Percentiles rank a stretch among this genome's conserved stretches.
Conservation (phyloP, 2,888 invertebrate species). For the Lochmaea crataegi region DNA sequence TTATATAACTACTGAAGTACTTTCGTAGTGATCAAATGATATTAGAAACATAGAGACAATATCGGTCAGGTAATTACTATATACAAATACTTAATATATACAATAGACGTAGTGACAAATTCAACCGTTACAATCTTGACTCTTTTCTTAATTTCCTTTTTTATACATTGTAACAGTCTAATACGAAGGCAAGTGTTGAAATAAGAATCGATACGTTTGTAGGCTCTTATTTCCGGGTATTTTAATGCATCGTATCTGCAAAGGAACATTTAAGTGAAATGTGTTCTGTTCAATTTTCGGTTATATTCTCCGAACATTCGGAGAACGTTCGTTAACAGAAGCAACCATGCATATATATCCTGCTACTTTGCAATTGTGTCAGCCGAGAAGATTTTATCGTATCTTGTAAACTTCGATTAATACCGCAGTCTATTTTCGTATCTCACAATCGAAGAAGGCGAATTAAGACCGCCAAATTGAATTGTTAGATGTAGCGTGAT, state of each 20-base stretch:
- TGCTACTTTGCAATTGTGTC: conserved; percentile 37
- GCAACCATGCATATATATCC: conserved; percentile 36
- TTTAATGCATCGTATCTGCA: conserved; percentile 33
- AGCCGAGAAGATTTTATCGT: conserved; percentile 35
- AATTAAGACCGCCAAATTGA: conserved; percentile 40
- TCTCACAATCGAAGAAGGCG: conserved; percentile 38
- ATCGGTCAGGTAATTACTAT: too few species aligned
- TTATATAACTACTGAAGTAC: too few species aligned
- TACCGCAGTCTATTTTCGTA: conserved; percentile 37
- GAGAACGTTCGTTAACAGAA: conserved; percentile 37
- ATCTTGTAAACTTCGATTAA: conserved; percentile 40
- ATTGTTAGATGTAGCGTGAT: conserved; percentile 36
- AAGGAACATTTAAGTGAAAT: conserved; percentile 36
- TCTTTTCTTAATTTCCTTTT: not conserved
- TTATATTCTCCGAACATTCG: conserved; percentile 27
- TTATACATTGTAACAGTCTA: not conserved
- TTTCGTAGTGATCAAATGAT: too few species aligned
- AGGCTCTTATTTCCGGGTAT: conserved; percentile 30
- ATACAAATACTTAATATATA: too few species aligned
- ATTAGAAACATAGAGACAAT: too few species aligned
- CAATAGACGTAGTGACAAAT: too few species aligned
- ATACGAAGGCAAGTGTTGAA: conserved; percentile 18
- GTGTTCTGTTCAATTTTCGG: conserved; percentile 36
- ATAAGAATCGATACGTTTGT: conserved; percentile 29
- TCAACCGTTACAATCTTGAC: too few species aligned